Evolutionary conservation across 2,888 invertebrate species (phyloP), one percentile per base, ranked within the genome.

Genomic region (Dyspetes luteomarginatus): DNA sequence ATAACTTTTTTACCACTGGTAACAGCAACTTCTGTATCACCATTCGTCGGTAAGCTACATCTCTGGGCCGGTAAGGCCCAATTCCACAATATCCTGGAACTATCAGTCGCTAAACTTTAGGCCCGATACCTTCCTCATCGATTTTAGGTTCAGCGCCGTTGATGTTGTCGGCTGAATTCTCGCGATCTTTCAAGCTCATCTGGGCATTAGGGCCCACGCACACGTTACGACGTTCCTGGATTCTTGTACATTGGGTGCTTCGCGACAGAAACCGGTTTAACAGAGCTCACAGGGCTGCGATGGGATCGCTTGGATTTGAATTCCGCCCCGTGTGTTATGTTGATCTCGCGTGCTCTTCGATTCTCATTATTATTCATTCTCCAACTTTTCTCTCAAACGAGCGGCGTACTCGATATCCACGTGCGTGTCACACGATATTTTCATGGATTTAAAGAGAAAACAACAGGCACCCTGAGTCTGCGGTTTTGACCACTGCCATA

Each of bases 241-340:
- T 24, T 41, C 22, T 22, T 19, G 64, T 52, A 22, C 58, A 22
- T 43, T 45, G 9, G n/a, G 5, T 55, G 45, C 15, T 43, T 52
- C 52, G 5, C n/a, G 19, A 28, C n/a, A 15, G 5, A 71, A 80
- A 80, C 79, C 79, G 75, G 79, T 80, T 80, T 65, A 7, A 50
- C 9, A 36, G 12, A 50, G 58, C 69, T 62, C 58, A 36, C 26
- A 48, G 24, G 28, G 58, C 30, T 45, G 28, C 69, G 68, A 60
- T 41, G 65, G 30, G 65, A 71, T 71, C 75, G 65, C 65, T 80
- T 26, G 75, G 50, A 75, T 71, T 75, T 67, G 65, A 75, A 80
- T 80, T 75, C 71, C 65, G 58, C 71, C 71, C 69, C 52, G 75
- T 60, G 62, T 24, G 12, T 17, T n/a, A 5, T 15, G n/a, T 48